phyloP scores from a whole-genome alignment of 1,140 invertebrate genomes.

The Campodea augens region DNA sequence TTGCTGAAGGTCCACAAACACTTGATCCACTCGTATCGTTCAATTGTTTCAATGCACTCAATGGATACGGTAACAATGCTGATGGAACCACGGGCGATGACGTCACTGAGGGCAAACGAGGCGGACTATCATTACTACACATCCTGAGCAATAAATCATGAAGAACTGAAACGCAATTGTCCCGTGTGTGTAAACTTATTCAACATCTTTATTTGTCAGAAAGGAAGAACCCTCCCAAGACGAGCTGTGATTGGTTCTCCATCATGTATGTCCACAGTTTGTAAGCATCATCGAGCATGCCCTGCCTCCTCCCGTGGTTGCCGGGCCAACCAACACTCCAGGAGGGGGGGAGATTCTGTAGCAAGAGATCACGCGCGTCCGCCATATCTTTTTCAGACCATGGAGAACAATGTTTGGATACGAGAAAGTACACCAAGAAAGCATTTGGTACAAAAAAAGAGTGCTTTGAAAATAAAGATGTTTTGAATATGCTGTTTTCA shows the following conservation, averaged over 20 bases:
- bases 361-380: too few relatives aligned
- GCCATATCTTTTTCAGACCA: too few relatives aligned
- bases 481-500: too few relatives aligned
- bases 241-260: background rate
- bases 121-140: slow-evolving; percentile 13
- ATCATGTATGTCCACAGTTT: slow-evolving; percentile 4
- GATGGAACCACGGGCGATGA: background rate
- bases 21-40: slow-evolving; percentile 7
- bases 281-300: slow-evolving; percentile 3
- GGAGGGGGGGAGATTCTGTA: too few relatives aligned
- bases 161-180: background rate
- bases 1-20: slow-evolving; percentile 23
- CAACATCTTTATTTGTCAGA: background rate
- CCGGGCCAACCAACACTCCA: background rate
- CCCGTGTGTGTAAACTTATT: background rate
- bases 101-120: background rate
- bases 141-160: slow-evolving; percentile 4
- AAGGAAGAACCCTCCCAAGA: background rate
- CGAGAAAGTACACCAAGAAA: too few relatives aligned
- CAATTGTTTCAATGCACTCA: slow-evolving; percentile 11
- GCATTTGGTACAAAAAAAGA: too few relatives aligned
- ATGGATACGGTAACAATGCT: slow-evolving; percentile 10
- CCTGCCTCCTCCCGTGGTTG: background rate
- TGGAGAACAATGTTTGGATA: too few relatives aligned
- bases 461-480: too few relatives aligned